Evolutionary conservation across 2,113 vertebrate species (phyloP), one percentile per base, ranked within the genome.

Genomic region (Orientallactaga bullata): DNA sequence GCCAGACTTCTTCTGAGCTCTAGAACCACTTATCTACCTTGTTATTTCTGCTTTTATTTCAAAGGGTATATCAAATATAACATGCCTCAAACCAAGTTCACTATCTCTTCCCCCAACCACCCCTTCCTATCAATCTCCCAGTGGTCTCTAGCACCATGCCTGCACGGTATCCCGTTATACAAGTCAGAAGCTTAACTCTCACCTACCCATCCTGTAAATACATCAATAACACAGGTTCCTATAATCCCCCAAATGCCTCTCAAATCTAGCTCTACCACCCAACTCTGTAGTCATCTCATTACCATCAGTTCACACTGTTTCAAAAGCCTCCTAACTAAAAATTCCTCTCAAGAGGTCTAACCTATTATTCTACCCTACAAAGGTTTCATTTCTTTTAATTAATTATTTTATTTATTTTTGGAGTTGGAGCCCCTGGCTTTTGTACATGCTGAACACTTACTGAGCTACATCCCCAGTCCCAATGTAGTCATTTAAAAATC

Each of bases 201-300:
- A 26, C 28, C 16, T 4, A 77, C 39, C 35, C 12, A 18, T 63
- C n/a, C 77, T 23, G 77, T 58, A 61, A 65, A 47, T 18, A 15
- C 21, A 18, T n/a, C 63, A 58, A 55, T 68, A 76, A 66, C 23
- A 58, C 24, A 5, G 18, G 37, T 65, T 35, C 26, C 58, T 79
- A 74, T 69, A 51, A 81, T 26, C 10, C 92, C 82, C 58, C 20
- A 87, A 65, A 90, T n/a, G 76, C 24, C 8, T 92, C 60, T 71
- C 21, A 78, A 71, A 90, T n/a, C 7, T 13, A 72, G 12, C 73
- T 63, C 61, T 37, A 72, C 65, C 60, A 69, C 42, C 30, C 35
- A n/a, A 55, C 7, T 55, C 42, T 76, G n/a, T 71, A 60, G 55
- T 65, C 82, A n/a, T 79, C n/a, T 77, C 21, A 66, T 16, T 55